These are phyloP conservation scores for Pseudochaenichthys georgianus DNA, from an alignment of 2,797 vertebrate genomes.

Conservation along the genomic window DNA sequence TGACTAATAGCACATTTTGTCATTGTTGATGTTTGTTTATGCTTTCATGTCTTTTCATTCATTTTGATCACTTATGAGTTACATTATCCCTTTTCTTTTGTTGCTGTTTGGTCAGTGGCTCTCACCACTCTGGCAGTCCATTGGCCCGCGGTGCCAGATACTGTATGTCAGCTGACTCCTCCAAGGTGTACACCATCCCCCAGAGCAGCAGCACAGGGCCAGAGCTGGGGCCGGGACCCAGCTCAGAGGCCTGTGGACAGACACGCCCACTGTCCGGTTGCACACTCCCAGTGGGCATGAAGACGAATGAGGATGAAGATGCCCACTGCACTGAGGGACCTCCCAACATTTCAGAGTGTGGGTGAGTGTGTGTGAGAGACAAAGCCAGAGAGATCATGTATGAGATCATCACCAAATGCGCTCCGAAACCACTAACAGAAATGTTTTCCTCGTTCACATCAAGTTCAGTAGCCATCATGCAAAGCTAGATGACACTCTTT, in stretches of 20 bases:
- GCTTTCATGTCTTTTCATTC: conserved; percentile 42
- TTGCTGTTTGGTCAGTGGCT: conserved; percentile 86
- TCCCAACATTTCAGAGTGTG: conserved; percentile 89
- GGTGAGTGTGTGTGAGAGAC: conserved; percentile 85
- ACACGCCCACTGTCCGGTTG: conserved; percentile 84
- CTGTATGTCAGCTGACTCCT: conserved; percentile 91
- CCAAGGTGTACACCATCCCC: conserved; percentile 93
- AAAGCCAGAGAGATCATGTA: conserved; percentile 1
- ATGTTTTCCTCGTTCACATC: conserved; percentile 13
- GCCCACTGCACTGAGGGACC: conserved; percentile 89
- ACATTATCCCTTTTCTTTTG: conserved; percentile 63
- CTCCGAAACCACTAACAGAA: not conserved
- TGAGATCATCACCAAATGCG: conserved; percentile 28
- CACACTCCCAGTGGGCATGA: conserved; percentile 87
- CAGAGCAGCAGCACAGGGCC: conserved; percentile 81
- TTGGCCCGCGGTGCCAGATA: conserved; percentile 89
- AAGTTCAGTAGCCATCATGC: not conserved
- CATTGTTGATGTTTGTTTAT: conserved; percentile 50
- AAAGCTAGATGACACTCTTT: conserved; percentile 13
- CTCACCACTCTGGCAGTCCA: conserved; percentile 93
- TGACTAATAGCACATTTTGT: conserved; percentile 20
- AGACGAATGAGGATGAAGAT: conserved; percentile 87
- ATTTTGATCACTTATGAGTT: conserved; percentile 69
- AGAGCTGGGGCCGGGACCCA: conserved; percentile 51
- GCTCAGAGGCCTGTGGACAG: conserved; percentile 81